Evolutionary conservation across 2,797 vertebrate genomes (phyloP).

Genomic region (Acanthurus lineatus): DNA sequence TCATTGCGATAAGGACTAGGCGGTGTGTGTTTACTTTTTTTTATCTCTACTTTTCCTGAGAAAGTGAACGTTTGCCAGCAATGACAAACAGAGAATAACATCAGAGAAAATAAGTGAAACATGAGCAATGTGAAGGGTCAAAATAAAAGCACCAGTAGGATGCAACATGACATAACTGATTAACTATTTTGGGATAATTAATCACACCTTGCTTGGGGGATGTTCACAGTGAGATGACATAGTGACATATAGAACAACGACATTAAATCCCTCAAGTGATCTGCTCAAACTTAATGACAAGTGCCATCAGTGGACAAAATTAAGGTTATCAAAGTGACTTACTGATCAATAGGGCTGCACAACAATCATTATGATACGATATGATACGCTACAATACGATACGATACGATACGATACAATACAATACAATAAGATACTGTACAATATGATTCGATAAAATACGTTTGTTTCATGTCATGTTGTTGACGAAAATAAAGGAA

Average conservation of each 20-base stretch:
- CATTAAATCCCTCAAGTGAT: neutral
- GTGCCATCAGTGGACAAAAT: neutral
- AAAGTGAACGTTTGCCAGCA: conserved; percentile 23
- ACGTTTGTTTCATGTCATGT: too few relatives aligned
- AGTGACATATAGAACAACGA: conserved; percentile 13
- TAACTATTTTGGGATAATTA: conserved; percentile 16
- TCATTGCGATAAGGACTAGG: conserved; percentile 21
- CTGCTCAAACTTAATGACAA: neutral
- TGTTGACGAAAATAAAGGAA: too few relatives aligned
- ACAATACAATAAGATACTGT: too few relatives aligned
- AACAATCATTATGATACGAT: too few relatives aligned
- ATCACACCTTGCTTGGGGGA: conserved; percentile 8
- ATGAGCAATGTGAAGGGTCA: conserved; percentile 8
- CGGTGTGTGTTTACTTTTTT: conserved; percentile 8
- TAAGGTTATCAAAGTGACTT: too few relatives aligned
- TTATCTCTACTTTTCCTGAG: conserved; percentile 22
- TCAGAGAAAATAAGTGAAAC: neutral
- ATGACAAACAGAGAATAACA: neutral
- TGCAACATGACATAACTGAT: conserved; percentile 17
- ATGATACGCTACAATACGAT: too few relatives aligned
- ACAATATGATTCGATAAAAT: too few relatives aligned
- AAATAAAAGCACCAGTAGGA: conserved; percentile 2
- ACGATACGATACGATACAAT: too few relatives aligned
- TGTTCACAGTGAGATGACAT: neutral
- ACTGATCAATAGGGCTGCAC: too few relatives aligned